Evolutionary conservation across 2,113 vertebrate genomes (phyloP), one percentile per base, ranked within the genome.

Genomic region (Arizona elegans): DNA sequence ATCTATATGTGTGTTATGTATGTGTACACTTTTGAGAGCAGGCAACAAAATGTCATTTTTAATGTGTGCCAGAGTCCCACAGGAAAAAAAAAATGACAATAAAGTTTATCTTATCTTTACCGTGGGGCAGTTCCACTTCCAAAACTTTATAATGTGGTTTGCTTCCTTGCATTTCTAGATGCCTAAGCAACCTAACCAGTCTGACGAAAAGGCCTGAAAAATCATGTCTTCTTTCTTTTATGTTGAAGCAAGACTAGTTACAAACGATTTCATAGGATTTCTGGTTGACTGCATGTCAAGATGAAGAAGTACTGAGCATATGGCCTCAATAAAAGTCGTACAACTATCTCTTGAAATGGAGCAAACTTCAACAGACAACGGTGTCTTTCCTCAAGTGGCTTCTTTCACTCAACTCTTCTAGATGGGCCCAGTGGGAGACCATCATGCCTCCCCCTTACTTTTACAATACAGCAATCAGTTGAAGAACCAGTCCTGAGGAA

Each of bases 401-500:
- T 96, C 96, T 95, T 93, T 95, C 93, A 92, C 92, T 93, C 75
- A 93, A 93, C 95, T 94, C 62, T 33, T 94, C 91, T 94, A 96
- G 92, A 93, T 50, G 95, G 92, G 92, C 95, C 94, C 94, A 95
- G 92, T 95, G 95, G 96, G 96, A 94, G 96, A 91, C 93, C 94
- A 91, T 93, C 94, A 95, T 96, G 97, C 90, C 90, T 95, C 95
- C 70, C 95, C 94, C 59, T 91, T 95, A 53, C 87, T 93, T 93
- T 96, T 94, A 94, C 91, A 95, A 94, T 91, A 97, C 88, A 94
- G 94, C 93, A 94, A 93, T 96, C 94, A 94, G 93, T 95, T 95
- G 96, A 97, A 97, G 93, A 81, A 96, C 94, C 94, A 96, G 92
- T 26, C 12, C 90, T 92, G 95, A 97, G 96, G 96, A 96, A 95